Base-by-base conservation (phyloP, 2,888 invertebrate species). In the Perdita meconis region DNA sequence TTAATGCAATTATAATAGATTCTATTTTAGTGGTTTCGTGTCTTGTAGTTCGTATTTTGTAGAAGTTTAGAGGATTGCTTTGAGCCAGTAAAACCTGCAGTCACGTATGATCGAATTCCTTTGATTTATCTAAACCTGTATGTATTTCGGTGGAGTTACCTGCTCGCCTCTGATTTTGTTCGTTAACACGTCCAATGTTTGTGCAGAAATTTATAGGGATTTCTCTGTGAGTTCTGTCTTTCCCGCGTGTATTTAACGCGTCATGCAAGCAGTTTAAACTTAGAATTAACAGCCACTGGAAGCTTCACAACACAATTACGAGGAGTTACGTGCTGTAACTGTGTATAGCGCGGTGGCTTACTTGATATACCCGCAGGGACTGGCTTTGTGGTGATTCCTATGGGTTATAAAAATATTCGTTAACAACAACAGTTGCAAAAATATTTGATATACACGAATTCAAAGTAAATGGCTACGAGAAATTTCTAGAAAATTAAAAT, bases 171-270 rank as follows among this genome's bases (percentile, higher is more conserved):
- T 40, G 42, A 71, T 68, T 71, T 19, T 36, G 34, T 51, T 68
- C 69, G 69, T 68, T 68, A 71, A 57, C 51, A 40, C 57, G n/a
- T 42, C n/a, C 50, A 57, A 71, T 51, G 51, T 71, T 71, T 71
- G 57, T 51, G 24, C 34, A n/a, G 40, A 51, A 57, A n/a, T 68
- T 68, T 71, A 57, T 42, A 42, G 57, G 19, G 19, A 68, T 47
- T 68, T 51, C 51, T 69, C 57, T 71, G 24, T 57, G 51, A 71
- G 50, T 67, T 42, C 40, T 67, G 68, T 57, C 57, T 42, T 68
- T 13, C 38, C 3, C 13, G 36, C 22, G 44, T 65, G 65, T 55
- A 50, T 40, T 38, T 34, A 30, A 34, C 24, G 50, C 34, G 30
- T 30, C 22, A 4, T 13, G 30, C 38, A 38, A 10, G 60, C 40